phyloP scores from a whole-genome alignment of 2,888 invertebrate species.

The Dusona sp. region DNA sequence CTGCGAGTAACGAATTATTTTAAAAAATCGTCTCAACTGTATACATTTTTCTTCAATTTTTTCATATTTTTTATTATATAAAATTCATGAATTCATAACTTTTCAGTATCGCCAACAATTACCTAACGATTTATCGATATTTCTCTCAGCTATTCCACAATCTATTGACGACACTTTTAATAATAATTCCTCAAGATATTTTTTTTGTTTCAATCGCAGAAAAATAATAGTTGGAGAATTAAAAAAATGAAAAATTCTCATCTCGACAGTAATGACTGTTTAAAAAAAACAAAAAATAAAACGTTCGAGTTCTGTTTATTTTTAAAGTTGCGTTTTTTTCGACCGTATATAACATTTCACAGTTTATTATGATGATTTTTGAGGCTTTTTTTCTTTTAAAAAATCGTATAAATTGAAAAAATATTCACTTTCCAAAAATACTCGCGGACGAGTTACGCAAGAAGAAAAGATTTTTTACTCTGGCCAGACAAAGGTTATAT shows the following conservation, averaged over 20 bases:
- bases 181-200: not conserved
- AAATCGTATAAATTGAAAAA: not conserved
- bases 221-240: not conserved
- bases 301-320: not conserved
- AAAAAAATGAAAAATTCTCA: not conserved
- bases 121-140: not conserved
- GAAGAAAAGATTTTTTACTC: not conserved
- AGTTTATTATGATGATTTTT: not conserved
- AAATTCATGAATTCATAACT: conserved; percentile 1
- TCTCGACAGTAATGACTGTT: not conserved
- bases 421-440: not conserved
- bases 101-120: not conserved
- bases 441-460: conserved; percentile 30
- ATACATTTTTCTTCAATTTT: not conserved
- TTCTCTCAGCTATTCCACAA: not conserved
- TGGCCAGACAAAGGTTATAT: not conserved
- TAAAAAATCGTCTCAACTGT: not conserved
- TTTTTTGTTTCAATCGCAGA: not conserved
- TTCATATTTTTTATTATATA: not conserved
- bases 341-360: not conserved
- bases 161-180: not conserved
- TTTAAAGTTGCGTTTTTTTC: not conserved
- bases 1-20: not conserved
- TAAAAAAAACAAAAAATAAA: not conserved
- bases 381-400: not conserved